Evolutionary conservation across 2,113 vertebrate species (phyloP), one percentile per base, ranked within the genome.

Genomic region (Azemiops feae): DNA sequence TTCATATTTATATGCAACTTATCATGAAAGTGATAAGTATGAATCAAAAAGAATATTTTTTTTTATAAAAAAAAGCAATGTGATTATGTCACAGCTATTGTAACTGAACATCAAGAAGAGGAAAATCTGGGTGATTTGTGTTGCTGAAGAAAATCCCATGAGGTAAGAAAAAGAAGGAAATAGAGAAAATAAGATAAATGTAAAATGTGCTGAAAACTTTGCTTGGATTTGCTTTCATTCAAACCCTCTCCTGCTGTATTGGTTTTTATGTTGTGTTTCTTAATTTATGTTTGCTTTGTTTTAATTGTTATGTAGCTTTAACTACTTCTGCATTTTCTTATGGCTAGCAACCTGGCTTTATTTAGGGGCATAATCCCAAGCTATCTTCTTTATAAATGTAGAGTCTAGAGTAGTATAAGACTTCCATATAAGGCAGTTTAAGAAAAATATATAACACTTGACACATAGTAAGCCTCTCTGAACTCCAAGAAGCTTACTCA

Each of bases 141-240:
- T 93, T 0, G 1, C n/a, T 95, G 95, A 95, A 95, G 52, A 58
- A 58, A 92, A 95, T 53, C 91, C 89, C 30, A 4, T 34, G 81
- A 94, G 85, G 45, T 74, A 95, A 54, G 94, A 30, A 6, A 93
- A 94, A 94, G 8, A 94, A 94, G 58, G 45, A 22, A 30, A 55
- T 91, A 87, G 92, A 30, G 94, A 92, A 55, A 47, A 53, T 89
- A 93, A 94, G 58, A 92, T 43, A 90, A 96, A 30, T 23, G 95
- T 88, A 92, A 92, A 96, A 85, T 92, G 85, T 64, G 94, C 52
- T 55, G 87, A 95, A 95, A 92, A n/a, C 3, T 50, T 93, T 91
- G 92, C 30, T 52, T 0, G 85, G 22, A 34, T 90, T 89, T 86
- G 8, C 2, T 94, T 92, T 88, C 43, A 85, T 54, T 95, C 4